Evolutionary conservation across 2,888 invertebrate species (phyloP).

Genomic region (Torymus tubicola): DNA sequence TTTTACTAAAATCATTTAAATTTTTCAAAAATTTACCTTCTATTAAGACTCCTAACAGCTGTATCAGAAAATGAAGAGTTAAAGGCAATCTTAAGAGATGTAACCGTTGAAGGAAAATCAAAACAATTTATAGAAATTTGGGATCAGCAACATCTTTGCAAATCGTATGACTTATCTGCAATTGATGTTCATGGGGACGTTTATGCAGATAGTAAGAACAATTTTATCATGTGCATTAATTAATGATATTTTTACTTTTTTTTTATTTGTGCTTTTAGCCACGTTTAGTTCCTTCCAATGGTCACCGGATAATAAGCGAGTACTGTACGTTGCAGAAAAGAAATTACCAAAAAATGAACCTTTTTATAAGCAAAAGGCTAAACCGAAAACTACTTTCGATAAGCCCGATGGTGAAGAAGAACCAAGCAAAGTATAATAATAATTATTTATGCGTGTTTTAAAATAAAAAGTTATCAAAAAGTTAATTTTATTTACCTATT

Average conservation of each 20-base stretch:
- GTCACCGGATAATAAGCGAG: slow-evolving; percentile 83
- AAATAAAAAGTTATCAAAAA: neutral
- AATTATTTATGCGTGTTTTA: too few relatives aligned
- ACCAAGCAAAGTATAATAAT: slow-evolving; percentile 11
- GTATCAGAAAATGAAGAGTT: slow-evolving; percentile 80
- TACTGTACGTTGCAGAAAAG: slow-evolving; percentile 89
- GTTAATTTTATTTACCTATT: neutral
- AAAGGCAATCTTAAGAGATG: slow-evolving; percentile 81
- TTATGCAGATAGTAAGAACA: slow-evolving; percentile 83
- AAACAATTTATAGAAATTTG: slow-evolving; percentile 88
- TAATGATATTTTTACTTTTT: too few relatives aligned
- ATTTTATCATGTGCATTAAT: too few relatives aligned
- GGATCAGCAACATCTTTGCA: slow-evolving; percentile 79
- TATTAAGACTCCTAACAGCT: slow-evolving; percentile 78
- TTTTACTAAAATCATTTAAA: neutral
- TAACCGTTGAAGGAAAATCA: slow-evolving; percentile 77
- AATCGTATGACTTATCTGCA: slow-evolving; percentile 83
- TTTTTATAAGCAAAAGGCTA: slow-evolving; percentile 83
- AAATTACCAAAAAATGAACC: slow-evolving; percentile 86
- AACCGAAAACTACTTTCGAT: slow-evolving; percentile 70
- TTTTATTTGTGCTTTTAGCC: slow-evolving; percentile 73
- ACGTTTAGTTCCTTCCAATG: slow-evolving; percentile 84
- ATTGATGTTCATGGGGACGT: slow-evolving; percentile 89
- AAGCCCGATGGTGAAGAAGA: slow-evolving; percentile 67
- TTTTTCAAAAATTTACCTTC: neutral